A percentile compares a stretch with the other conserved stretches of the same genome.
These are phyloP conservation scores for Agrotis segetum DNA, from an alignment of 2,888 invertebrate genomes.

Conservation along the genomic window DNA sequence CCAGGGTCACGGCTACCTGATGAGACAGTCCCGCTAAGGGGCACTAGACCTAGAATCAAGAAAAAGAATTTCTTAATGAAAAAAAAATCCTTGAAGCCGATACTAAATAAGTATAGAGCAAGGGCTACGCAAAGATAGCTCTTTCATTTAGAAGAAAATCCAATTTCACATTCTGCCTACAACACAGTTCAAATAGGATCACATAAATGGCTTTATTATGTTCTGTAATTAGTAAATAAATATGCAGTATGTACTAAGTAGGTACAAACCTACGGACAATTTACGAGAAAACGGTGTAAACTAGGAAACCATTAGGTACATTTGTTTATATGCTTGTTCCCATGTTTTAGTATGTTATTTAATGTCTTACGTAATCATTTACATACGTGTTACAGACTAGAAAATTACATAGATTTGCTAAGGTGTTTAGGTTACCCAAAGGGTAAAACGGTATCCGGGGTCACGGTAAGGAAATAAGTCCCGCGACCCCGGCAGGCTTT, in stretches of 20 bases:
- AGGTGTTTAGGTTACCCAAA: not conserved
- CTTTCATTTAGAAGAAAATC: too few species aligned
- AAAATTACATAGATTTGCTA: not conserved
- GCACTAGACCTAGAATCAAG: too few species aligned
- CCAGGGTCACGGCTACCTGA: too few species aligned
- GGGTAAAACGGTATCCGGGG: too few species aligned
- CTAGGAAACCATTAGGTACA: conserved; percentile 37
- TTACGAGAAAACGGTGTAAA: conserved; percentile 8
- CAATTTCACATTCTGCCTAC: not conserved
- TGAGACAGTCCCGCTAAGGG: too few species aligned
- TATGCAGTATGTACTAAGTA: conserved; percentile 14
- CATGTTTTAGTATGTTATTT: not conserved
- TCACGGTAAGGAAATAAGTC: too few species aligned
- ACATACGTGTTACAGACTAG: not conserved
- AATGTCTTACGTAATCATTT: conserved; percentile 31
- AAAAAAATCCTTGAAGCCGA: too few species aligned
- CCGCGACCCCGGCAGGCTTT: too few species aligned
- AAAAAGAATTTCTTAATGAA: too few species aligned
- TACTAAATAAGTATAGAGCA: too few species aligned
- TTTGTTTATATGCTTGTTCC: conserved; percentile 22
- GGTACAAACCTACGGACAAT: not conserved
- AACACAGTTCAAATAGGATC: conserved; percentile 30
- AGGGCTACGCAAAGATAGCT: too few species aligned
- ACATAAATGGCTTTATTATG: conserved; percentile 39
- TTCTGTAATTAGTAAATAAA: conserved; percentile 41